Base-by-base conservation (phyloP, 2,113 vertebrate genomes). In the Melozone crissalis region DNA sequence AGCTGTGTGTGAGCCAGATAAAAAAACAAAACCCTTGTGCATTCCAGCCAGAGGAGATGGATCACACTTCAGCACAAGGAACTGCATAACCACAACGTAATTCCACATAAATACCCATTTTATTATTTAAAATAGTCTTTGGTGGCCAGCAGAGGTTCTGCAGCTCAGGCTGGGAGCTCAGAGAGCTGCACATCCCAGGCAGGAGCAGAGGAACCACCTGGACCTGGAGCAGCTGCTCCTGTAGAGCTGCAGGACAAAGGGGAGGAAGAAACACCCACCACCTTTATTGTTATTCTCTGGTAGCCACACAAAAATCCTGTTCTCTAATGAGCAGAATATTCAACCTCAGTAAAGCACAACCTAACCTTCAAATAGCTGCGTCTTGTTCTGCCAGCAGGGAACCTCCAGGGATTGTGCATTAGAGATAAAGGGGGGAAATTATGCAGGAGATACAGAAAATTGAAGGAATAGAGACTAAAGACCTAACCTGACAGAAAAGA, bases 51-150 rank as follows among this genome's bases (percentile, higher is more conserved):
- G 61, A 63, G 30, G 57, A 39, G 44, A 68, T 23, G 44, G 68
- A 62, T 69, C 41, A 2, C 24, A 35, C 68, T 61, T 30, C 49
- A 89, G 61, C 46, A 27, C 31, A 13, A 61, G 59, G 68, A 65
- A 24, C 2, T 67, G 69, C 41, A 35, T 1, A 59, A 20, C 47
- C 8, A 1, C 80, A 41, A 2, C 2, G 2, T 2, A 12, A 54
- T 62, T 11, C 2, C 10, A 27, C 73, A 76, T 54, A 85, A 83
- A 79, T 67, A 62, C 7, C 7, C 46, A 22, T 79, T 11, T 1
- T 12, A 2, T 76, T 39, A 20, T 31, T 69, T 39, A 10, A 33
- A 22, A 51, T 33, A 30, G 5, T 3, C 37, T 76, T 79, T 49
- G 54, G 17, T 10, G 49, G 49, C 31, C 66, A 89, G 2, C 23